Conservation (phyloP, 2,113 vertebrate species). For the Psittacara wagleri region DNA sequence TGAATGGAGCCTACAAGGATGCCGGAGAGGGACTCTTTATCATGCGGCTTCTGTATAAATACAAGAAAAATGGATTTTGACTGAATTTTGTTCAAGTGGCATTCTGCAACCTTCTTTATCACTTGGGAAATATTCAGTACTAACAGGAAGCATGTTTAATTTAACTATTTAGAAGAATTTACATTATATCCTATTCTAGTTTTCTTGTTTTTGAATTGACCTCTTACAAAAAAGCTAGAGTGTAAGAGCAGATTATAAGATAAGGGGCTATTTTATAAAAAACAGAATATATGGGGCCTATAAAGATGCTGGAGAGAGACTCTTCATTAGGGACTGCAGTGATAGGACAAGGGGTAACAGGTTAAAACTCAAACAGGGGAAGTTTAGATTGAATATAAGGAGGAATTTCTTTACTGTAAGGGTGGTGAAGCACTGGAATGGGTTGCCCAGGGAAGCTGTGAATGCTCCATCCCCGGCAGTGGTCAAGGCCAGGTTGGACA, state of each 20-base stretch:
- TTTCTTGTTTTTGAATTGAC: neutral
- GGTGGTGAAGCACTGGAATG: too few species aligned
- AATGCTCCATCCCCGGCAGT: too few species aligned
- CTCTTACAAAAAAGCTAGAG: neutral
- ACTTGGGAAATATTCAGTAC: neutral
- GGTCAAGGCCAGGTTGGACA: too few species aligned
- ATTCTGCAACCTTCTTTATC: neutral
- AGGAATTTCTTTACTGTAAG: too few species aligned
- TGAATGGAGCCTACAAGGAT: neutral
- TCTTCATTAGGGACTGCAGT: too few species aligned
- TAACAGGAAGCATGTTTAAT: neutral
- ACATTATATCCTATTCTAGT: neutral
- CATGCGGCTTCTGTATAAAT: neutral
- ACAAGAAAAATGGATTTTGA: neutral
- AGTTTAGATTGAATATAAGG: too few species aligned
- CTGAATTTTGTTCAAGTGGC: neutral
- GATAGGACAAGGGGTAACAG: too few species aligned
- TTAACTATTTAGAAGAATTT: neutral
- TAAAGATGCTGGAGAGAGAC: too few species aligned
- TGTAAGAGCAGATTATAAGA: neutral
- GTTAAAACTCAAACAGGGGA: too few species aligned
- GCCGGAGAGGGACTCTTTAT: neutral
- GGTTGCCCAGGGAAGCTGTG: too few species aligned
- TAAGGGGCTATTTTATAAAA: neutral
- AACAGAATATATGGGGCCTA: neutral